Evolutionary conservation across 2,797 vertebrate genomes (phyloP).

Genomic region (Myoxocephalus aenaeus): DNA sequence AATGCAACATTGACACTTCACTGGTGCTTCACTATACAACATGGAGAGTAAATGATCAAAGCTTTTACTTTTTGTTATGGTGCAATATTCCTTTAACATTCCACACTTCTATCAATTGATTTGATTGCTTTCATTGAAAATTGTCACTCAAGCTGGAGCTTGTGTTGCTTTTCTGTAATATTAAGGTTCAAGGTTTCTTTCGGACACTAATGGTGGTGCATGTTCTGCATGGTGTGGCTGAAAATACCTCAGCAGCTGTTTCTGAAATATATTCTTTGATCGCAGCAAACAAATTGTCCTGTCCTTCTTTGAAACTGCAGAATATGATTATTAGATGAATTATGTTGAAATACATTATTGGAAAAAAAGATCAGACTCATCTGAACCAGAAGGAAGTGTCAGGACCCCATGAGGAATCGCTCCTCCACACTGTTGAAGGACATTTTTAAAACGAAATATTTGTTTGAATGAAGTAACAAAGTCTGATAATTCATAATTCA

Average conservation of each 20-base stretch:
- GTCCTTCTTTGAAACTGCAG: constrained; percentile 39
- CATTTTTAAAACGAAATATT: too few species aligned
- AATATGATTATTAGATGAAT: background rate
- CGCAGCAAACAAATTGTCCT: constrained; percentile 53
- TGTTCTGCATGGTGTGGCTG: constrained; percentile 58
- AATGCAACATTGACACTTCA: background rate
- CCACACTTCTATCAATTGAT: constrained; percentile 4
- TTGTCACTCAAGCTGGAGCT: constrained; percentile 16
- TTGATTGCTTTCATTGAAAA: background rate
- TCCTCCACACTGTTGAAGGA: background rate
- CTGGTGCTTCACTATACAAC: background rate
- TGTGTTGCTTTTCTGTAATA: background rate
- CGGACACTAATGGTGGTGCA: constrained; percentile 11
- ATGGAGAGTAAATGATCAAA: background rate
- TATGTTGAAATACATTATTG: background rate
- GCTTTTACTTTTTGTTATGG: background rate
- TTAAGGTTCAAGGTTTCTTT: constrained; percentile 43
- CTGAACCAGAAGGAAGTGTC: background rate
- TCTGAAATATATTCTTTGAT: constrained; percentile 62
- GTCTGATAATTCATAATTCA: background rate
- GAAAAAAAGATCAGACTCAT: background rate
- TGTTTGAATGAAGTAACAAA: background rate
- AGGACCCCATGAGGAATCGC: background rate
- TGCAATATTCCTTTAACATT: constrained; percentile 22
- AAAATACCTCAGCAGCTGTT: constrained; percentile 22